A percentile compares a stretch with the other conserved stretches of the same genome.
These are phyloP conservation scores for Caradrina clavipalpis DNA, from an alignment of 2,888 invertebrate species.

Conservation along the genomic window DNA sequence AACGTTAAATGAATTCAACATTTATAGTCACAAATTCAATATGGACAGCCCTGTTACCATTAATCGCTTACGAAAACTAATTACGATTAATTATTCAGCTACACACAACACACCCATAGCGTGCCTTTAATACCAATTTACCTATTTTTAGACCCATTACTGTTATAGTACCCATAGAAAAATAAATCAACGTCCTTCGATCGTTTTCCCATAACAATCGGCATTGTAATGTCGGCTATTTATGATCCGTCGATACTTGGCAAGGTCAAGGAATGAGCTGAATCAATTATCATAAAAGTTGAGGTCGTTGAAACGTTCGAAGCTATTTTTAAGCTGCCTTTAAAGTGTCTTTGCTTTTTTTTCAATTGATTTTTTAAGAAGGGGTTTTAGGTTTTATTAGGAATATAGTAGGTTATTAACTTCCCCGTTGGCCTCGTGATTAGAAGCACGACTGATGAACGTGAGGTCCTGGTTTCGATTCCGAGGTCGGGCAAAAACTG, in stretches of 20 bases:
- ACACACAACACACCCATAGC: constrained; percentile 33
- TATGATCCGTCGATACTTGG: constrained; percentile 66
- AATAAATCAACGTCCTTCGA: constrained; percentile 65
- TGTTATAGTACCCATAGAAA: constrained; percentile 44
- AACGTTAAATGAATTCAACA: background rate
- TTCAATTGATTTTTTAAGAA: background rate
- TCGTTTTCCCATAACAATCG: constrained; percentile 65
- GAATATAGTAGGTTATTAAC: too few relatives aligned
- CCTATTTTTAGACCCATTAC: constrained; percentile 51
- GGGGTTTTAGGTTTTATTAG: background rate
- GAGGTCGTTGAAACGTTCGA: constrained; percentile 27
- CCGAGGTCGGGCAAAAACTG: too few relatives aligned
- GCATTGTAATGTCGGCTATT: constrained; percentile 65
- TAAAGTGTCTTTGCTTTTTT: constrained; percentile 10
- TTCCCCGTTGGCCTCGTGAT: too few relatives aligned
- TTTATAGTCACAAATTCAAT: constrained; percentile 14
- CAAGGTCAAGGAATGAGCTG: constrained; percentile 65
- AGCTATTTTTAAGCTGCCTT: constrained; percentile 21
- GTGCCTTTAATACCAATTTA: constrained; percentile 45
- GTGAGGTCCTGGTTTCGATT: too few relatives aligned
- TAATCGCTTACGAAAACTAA: constrained; percentile 41
- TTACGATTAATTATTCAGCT: constrained; percentile 50
- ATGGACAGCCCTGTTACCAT: constrained; percentile 17
- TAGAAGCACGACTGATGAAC: too few relatives aligned
- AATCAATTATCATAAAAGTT: constrained; percentile 65